Evolutionary conservation across 1,140 invertebrate genomes (phyloP), one percentile per base, ranked within the genome.

Genomic region (Portunus trituberculatus): DNA sequence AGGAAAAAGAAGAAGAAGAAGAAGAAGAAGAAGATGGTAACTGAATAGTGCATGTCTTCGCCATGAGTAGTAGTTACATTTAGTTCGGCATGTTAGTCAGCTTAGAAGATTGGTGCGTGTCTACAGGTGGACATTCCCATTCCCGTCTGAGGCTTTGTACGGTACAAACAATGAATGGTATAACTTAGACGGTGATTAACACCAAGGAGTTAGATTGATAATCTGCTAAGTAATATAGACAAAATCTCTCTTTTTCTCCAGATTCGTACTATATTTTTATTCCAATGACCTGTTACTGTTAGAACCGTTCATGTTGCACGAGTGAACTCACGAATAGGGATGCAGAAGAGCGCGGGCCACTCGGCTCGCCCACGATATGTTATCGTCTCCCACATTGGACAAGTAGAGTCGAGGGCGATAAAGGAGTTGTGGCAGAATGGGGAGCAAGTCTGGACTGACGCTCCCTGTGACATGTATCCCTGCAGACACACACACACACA

Each of bases 351-450:
- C 82, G 25, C 39, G 39, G 0, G 92, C 92, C 31, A 29, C 32
- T 1, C 16, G 16, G 25, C 39, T 84, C 82, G 92, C 92, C 92
- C 92, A 93, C 32, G 82, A 20, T 6, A 84, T 46, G 39, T 48
- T 83, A 31, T 20, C 82, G 39, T 93, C 92, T 28, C 92, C 76
- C 76, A 93, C 92, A 32, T 76, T 46, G 31, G 92, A 93, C 32
- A 93, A 39, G 82, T 93, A 93, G 82, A 93, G 92, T 25, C 45
- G 92, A 32, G 92, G 92, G 39, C 76, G 39, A 7, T 29, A 48
- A 0, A 6, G 32, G n/a, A 93, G 92, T 4, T 25, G 12, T 25
- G 92, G 92, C 32, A 93, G 39, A 2, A 7, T 10, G 16, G 59
- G 83, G 16, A 93, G 39, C 4, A 93, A n/a, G 12, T 39, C 59